A percentile compares a stretch with the other conserved stretches of the same genome.
phyloP scores from a whole-genome alignment of 2,113 vertebrate genomes.

The Channa maculata region DNA sequence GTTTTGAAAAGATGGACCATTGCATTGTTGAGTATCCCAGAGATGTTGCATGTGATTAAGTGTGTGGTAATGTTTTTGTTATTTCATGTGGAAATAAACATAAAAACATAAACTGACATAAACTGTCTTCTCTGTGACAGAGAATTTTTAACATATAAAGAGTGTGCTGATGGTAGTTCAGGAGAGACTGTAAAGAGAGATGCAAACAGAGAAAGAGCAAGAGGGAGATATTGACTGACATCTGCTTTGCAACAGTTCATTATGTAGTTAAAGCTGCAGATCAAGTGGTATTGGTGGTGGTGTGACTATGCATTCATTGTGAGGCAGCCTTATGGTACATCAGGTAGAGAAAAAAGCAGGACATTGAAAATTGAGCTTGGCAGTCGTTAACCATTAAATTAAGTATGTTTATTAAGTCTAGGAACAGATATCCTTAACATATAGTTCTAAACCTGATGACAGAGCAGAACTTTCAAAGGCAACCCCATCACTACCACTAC shows the following conservation, averaged over 20 bases:
- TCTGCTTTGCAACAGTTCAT: conserved; percentile 64
- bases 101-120: too few relatives aligned
- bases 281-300: conserved; percentile 67
- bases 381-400: conserved; percentile 53
- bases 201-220: conserved; percentile 9
- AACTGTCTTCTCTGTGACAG: neutral
- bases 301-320: conserved; percentile 82
- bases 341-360: conserved; percentile 65
- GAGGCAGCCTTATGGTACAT: conserved; percentile 45
- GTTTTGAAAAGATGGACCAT: too few relatives aligned
- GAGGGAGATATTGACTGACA: conserved; percentile 49
- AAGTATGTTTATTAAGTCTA: conserved; percentile 55
- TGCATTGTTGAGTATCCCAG: too few relatives aligned
- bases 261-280: conserved; percentile 72
- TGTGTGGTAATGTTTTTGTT: too few relatives aligned
- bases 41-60: too few relatives aligned
- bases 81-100: too few relatives aligned
- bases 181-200: neutral
- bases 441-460: conserved; percentile 39
- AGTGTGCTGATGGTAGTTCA: neutral
- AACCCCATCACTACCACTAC: neutral
- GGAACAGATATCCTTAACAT: conserved; percentile 28
- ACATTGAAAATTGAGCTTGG: conserved; percentile 63
- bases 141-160: conserved; percentile 1
- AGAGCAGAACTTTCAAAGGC: conserved; percentile 29